Evolutionary conservation across 2,113 vertebrate genomes (phyloP).

Genomic region (Brienomyrus longianalis): DNA sequence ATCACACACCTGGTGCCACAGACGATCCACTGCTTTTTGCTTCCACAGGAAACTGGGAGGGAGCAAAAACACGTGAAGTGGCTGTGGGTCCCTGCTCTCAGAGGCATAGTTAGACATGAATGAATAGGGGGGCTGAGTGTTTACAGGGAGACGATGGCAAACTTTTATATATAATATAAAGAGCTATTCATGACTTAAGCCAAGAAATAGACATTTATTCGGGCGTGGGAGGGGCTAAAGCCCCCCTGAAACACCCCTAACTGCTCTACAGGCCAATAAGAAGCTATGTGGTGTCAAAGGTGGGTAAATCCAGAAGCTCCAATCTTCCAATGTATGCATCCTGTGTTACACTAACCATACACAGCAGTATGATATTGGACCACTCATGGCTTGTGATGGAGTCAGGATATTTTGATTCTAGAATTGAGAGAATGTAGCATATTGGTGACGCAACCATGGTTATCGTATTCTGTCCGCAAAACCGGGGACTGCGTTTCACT

Average conservation of each 20-base stretch:
- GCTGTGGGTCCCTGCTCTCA: background rate
- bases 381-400: background rate
- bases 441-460: background rate
- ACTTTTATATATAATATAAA: no score
- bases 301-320: background rate
- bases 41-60: background rate
- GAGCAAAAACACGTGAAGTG: background rate
- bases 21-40: background rate
- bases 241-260: no score
- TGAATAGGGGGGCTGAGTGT: no score
- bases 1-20: background rate
- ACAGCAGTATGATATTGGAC: background rate
- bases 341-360: background rate
- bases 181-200: no score
- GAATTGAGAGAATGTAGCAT: background rate
- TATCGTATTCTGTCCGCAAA: background rate
- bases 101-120: no score
- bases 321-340: background rate
- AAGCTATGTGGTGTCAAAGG: background rate
- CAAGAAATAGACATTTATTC: no score
- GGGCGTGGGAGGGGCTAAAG: no score
- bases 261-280: background rate
- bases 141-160: no score
- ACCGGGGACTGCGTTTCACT: background rate
- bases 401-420: background rate